Evolutionary conservation across 2,888 invertebrate genomes (phyloP).

Genomic region (Ormyrus rosae): DNA sequence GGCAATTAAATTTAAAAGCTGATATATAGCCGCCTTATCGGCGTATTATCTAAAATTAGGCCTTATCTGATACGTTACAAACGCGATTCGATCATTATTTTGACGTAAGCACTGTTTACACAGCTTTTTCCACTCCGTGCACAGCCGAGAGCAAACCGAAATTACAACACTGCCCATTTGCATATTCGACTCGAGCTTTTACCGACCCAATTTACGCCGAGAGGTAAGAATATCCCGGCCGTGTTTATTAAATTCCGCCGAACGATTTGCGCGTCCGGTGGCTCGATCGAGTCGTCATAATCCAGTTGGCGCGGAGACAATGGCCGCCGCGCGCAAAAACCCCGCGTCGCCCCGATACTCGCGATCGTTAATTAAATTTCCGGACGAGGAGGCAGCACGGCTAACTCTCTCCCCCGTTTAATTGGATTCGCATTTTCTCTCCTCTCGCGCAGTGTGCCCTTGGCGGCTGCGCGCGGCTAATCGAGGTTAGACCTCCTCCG

Average conservation of each 20-base stretch:
- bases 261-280: not conserved
- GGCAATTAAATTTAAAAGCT: too few species aligned
- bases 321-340: slow-evolving; percentile 1
- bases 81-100: too few species aligned
- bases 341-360: slow-evolving; percentile 7
- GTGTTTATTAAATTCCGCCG: slow-evolving; percentile 35
- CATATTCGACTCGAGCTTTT: too few species aligned
- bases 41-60: too few species aligned
- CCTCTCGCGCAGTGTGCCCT: not conserved
- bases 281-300: slow-evolving; percentile 27
- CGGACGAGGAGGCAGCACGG: not conserved
- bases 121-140: too few species aligned
- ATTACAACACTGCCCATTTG: too few species aligned
- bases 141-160: too few species aligned
- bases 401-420: slow-evolving; percentile 36
- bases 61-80: too few species aligned
- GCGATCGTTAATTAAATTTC: slow-evolving; percentile 54
- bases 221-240: not conserved
- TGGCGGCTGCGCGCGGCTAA: not conserved
- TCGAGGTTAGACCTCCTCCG: too few species aligned
- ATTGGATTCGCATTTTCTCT: slow-evolving; percentile 54
- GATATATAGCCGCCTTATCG: too few species aligned
- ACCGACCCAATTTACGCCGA: not conserved
- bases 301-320: slow-evolving; percentile 46
- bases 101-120: too few species aligned